Base-by-base conservation (phyloP, 1,140 invertebrate species). In the Ylistrum balloti region DNA sequence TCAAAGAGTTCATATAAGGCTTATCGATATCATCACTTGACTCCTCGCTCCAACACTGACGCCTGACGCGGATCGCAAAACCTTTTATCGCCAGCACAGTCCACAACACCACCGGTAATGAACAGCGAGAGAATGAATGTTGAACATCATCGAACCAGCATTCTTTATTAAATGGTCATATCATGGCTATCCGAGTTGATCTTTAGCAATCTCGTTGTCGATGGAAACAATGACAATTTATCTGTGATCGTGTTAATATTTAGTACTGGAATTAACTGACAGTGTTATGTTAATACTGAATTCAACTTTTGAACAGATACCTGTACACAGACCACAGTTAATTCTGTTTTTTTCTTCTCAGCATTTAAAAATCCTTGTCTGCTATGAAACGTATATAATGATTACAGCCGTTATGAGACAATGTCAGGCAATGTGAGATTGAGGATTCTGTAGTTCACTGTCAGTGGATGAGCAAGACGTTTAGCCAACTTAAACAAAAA, bases 21-120 rank as follows among this genome's bases (percentile, higher is more conserved):
- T 74, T 74, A 74, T 74, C 5, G 56, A 28, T 74, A 28, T 74
- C n/a, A 74, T 28, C 56, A 74, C 56, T 28, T 74, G 56, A n/a
- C 56, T 74, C 56, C 22, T 74, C 56, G 56, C 56, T 74, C 17
- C 56, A 74, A 74, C 56, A 74, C 56, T 74, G 56, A 74, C 56
- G 56, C 56, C 56, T 74, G 56, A 74, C 56, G 56, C 56, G 56
- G 9, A 22, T 28, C 22, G 9, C 56, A 74, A 0, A 74, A 74
- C 56, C 56, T 74, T 74, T 74, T 74, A 74, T 74, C 56, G 22
- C 56, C 56, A 11, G 45, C 45, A 74, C 56, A 74, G 56, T 28
- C 56, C 22, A 74, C n/a, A 74, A 28, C 56, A 74, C n/a, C 56
- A 28, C 9, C 56, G 1, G 56, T 74, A 74, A 28, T 74, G n/a